Conservation (phyloP, 2,113 vertebrate genomes). For the Alligator sinensis region DNA sequence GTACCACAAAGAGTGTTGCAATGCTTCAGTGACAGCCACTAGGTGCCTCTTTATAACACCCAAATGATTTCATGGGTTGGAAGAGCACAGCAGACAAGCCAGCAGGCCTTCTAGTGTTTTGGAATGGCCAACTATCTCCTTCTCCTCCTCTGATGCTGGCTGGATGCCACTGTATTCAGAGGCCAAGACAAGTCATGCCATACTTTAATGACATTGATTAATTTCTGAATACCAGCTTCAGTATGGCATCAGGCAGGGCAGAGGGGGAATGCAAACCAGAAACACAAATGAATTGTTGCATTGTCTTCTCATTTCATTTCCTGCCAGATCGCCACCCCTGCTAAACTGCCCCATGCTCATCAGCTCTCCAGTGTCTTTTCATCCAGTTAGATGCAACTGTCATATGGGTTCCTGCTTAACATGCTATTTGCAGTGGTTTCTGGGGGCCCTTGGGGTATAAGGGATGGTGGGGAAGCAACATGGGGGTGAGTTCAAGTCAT, state of each 20-base stretch:
- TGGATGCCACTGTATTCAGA: accelerated
- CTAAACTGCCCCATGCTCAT: slow-evolving; percentile 16
- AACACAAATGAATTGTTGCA: slow-evolving; percentile 29
- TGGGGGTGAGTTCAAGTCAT: neutral
- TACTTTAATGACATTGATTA: slow-evolving; percentile 65
- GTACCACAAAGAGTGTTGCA: neutral
- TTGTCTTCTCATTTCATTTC: slow-evolving; percentile 41
- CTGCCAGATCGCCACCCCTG: slow-evolving; percentile 35
- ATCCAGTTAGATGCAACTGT: slow-evolving; percentile 10
- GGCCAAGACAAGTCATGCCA: slow-evolving; percentile 51
- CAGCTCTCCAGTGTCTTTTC: neutral
- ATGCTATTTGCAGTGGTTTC: neutral
- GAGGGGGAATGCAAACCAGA: neutral
- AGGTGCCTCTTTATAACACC: neutral
- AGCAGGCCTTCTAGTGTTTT: slow-evolving; percentile 22
- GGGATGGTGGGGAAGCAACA: neutral
- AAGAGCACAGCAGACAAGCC: slow-evolving; percentile 18
- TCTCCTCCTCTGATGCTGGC: slow-evolving; percentile 38
- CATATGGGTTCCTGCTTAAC: neutral
- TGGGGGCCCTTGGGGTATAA: neutral
- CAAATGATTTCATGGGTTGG: slow-evolving; percentile 28
- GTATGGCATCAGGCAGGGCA: slow-evolving; percentile 33
- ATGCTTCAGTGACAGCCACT: neutral
- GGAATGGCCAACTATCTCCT: neutral
- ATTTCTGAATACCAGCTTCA: slow-evolving; percentile 53